Percentiles rank a stretch among this genome's conserved stretches.
Conservation (phyloP, 2,113 vertebrate genomes). For the Sclerurus mexicanus region DNA sequence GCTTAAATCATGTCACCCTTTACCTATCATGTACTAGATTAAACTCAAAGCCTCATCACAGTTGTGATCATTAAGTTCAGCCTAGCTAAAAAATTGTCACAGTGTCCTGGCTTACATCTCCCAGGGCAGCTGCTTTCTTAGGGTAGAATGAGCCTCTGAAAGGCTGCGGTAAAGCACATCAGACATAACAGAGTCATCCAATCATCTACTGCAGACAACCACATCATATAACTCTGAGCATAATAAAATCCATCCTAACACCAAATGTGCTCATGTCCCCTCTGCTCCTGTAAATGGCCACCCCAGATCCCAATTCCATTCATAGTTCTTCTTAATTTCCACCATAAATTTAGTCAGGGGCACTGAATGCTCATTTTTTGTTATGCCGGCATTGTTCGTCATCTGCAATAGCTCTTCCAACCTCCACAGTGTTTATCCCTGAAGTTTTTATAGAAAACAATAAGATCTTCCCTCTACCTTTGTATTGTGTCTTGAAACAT, state of each 20-base stretch:
- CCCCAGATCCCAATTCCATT: background rate
- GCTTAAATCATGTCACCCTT: background rate
- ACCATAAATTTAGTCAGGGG: conserved; percentile 1
- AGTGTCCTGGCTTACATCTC: background rate
- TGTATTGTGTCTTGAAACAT: background rate
- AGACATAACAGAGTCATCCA: background rate
- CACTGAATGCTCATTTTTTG: background rate
- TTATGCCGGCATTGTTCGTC: background rate
- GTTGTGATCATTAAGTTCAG: conserved; percentile 1
- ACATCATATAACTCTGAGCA: background rate
- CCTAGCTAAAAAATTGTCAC: background rate
- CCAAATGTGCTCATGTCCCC: background rate
- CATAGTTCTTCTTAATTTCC: background rate
- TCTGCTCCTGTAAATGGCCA: background rate
- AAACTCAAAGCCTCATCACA: conserved; percentile 26
- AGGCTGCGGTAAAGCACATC: background rate
- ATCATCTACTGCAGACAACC: background rate
- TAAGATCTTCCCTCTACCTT: background rate
- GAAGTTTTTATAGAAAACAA: background rate
- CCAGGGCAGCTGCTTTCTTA: background rate
- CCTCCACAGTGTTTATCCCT: background rate
- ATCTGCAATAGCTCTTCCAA: background rate
- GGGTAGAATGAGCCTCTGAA: background rate
- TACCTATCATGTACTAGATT: background rate
- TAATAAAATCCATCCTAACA: background rate